A percentile compares a stretch with the other conserved stretches of the same genome.
These are phyloP conservation scores for Deilephila elpenor DNA, from an alignment of 2,888 invertebrate species.

Conservation along the genomic window DNA sequence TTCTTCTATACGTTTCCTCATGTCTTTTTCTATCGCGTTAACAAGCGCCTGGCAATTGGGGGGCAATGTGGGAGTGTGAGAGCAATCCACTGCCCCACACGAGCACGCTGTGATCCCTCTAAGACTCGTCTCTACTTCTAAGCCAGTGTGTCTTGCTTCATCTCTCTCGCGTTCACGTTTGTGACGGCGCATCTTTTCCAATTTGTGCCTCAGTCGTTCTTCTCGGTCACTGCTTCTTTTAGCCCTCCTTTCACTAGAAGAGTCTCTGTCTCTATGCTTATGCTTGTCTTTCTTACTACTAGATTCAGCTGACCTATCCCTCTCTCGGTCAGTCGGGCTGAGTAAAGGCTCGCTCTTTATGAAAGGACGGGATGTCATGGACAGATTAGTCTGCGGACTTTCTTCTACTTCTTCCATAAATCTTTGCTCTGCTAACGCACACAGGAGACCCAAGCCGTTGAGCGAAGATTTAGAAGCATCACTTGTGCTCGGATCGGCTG, in stretches of 20 bases:
- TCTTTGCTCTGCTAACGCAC: constrained; percentile 93
- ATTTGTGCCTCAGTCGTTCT: constrained; percentile 72
- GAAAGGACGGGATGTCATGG: constrained; percentile 63
- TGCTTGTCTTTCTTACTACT: constrained; percentile 69
- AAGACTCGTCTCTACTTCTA: constrained; percentile 74
- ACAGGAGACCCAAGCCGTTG: constrained; percentile 89
- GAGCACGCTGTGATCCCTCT: constrained; percentile 73
- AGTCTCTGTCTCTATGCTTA: constrained; percentile 70
- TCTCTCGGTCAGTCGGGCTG: constrained; percentile 65
- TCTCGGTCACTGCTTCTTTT: constrained; percentile 74
- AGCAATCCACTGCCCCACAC: constrained; percentile 62
- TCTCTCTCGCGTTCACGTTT: constrained; percentile 72
- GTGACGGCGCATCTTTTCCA: constrained; percentile 77
- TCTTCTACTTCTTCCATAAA: constrained; percentile 90
- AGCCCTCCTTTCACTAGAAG: constrained; percentile 70
- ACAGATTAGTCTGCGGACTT: constrained; percentile 54
- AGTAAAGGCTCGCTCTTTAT: constrained; percentile 71
- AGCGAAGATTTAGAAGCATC: constrained; percentile 77
- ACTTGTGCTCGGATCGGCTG: constrained; percentile 54
- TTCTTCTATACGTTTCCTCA: constrained; percentile 92
- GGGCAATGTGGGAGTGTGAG: constrained; percentile 65
- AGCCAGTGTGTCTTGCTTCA: constrained; percentile 60
- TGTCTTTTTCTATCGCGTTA: constrained; percentile 91
- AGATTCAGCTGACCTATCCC: constrained; percentile 50
- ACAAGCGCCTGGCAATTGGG: constrained; percentile 85